Base-by-base conservation (phyloP, 1,140 invertebrate genomes). In the Drosophila takahashii region DNA sequence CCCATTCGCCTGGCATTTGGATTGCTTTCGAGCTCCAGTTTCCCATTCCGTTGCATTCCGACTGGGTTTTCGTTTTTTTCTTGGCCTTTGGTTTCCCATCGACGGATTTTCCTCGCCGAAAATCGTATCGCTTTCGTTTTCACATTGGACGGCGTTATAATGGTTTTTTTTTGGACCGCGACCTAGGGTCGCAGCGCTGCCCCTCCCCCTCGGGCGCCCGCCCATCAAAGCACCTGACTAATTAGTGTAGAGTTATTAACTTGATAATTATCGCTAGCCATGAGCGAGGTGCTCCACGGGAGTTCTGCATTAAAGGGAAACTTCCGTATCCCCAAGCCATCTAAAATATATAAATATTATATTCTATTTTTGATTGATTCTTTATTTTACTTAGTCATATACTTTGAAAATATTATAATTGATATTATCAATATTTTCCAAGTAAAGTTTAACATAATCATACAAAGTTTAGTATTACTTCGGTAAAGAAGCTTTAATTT, bases 21-120 rank as follows among this genome's bases (percentile, higher is more conserved):
- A 64, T 64, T 41, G 69, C 75, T 83, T 78, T 74, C 72, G 69
- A 81, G 74, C 75, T 81, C 50, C 47, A 83, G 80, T 62, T 79
- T 83, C 32, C 61, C 61, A 62, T 45, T 32, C 42, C 54, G 10
- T 15, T 4, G 27, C 29, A 36, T 36, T 32, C 41, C 50, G 26
- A 41, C 48, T 71, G 66, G 54, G 44, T 10, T 34, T 32, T 51
- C 8, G 15, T 15, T 47, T 18, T 16, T 4, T 15, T 47, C 11
- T 16, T 4, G 29, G 29, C 9, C 9, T 32, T 51, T 9, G 27
- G 27, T 47, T 18, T 16, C 11, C 71, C 54, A 47, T 52, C 39
- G 60, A 15, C 59, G 27, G 50, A 62, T 70, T 71, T 70, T 71
- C 45, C 45, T 72, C 50, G 42, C 37, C 69, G 18, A 53, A 73